A percentile compares a stretch with the other conserved stretches of the same genome.
Conservation (phyloP, 2,888 invertebrate genomes). For the Dryocosmus kuriphilus region DNA sequence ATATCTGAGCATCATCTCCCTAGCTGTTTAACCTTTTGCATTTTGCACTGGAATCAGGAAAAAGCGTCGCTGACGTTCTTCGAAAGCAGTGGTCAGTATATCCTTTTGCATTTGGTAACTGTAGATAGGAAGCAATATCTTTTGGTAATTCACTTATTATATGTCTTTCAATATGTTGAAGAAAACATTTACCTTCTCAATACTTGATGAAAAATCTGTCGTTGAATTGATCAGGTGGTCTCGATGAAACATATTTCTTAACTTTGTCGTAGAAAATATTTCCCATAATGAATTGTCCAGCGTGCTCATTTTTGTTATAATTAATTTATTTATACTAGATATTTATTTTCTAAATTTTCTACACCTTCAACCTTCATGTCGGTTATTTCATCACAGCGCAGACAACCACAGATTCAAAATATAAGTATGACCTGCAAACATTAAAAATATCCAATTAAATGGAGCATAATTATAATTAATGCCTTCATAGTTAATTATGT, state of each 20-base stretch:
- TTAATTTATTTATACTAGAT: constrained; percentile 32
- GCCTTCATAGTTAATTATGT: too few species aligned
- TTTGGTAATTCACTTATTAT: constrained; percentile 42
- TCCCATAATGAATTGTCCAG: constrained; percentile 43
- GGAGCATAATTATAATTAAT: too few species aligned
- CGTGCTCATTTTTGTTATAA: constrained; percentile 26
- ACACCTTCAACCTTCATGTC: constrained; percentile 27
- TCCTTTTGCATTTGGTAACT: constrained; percentile 9
- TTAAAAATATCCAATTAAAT: too few species aligned
- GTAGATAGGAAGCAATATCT: constrained; percentile 40
- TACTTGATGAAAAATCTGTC: constrained; percentile 48
- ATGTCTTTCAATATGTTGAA: constrained; percentile 43
- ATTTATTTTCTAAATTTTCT: constrained; percentile 23
- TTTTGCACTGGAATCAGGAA: too few species aligned
- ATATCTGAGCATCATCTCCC: too few species aligned
- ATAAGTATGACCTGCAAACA: too few species aligned
- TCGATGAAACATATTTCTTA: constrained; percentile 40
- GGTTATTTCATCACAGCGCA: constrained; percentile 39
- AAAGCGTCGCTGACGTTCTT: too few species aligned
- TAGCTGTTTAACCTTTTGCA: too few species aligned
- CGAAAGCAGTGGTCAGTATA: constrained; percentile 47
- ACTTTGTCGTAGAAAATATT: constrained; percentile 41
- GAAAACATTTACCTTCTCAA: constrained; percentile 38
- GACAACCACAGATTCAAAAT: constrained; percentile 11
- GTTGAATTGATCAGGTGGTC: background rate